Percentiles rank a stretch among this genome's conserved stretches.
These are phyloP conservation scores for Argynnis bischoffii DNA, from an alignment of 2,888 invertebrate genomes.

Conservation along the genomic window DNA sequence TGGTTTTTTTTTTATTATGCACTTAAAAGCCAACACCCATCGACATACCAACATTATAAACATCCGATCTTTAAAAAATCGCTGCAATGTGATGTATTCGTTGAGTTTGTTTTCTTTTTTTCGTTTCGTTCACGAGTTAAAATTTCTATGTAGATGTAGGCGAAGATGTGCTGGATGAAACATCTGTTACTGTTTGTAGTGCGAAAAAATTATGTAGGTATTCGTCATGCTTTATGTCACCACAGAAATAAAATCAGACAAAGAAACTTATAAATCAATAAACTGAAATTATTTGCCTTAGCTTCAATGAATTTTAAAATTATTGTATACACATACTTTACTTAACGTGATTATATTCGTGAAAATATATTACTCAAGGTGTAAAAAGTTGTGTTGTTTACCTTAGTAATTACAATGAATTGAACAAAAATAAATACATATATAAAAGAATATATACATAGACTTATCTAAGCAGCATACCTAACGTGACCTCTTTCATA, in stretches of 20 bases:
- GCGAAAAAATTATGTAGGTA: conserved; percentile 23
- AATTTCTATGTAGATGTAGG: conserved; percentile 21
- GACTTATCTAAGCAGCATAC: too few relatives aligned
- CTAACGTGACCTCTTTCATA: too few relatives aligned
- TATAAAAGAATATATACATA: too few relatives aligned
- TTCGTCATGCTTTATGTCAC: conserved; percentile 21
- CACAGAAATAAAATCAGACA: conserved; percentile 1
- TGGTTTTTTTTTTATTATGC: neutral
- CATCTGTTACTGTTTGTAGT: conserved; percentile 31
- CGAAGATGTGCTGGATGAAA: conserved; percentile 20
- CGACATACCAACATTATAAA: neutral
- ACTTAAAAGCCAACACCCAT: neutral
- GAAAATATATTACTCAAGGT: too few relatives aligned
- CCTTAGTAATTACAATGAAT: too few relatives aligned
- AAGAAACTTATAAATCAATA: neutral
- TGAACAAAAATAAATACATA: too few relatives aligned
- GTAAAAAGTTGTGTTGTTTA: too few relatives aligned
- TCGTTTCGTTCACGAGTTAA: conserved; percentile 9
- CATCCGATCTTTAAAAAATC: neutral
- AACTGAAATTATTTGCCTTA: too few relatives aligned
- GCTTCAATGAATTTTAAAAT: too few relatives aligned
- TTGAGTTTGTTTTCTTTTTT: conserved; percentile 7
- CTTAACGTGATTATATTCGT: too few relatives aligned
- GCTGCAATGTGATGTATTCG: neutral
- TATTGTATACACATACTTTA: too few relatives aligned